Percentiles rank a stretch among this genome's conserved stretches.
Conservation (phyloP, 2,113 vertebrate species). For the Ageneiosus marmoratus region DNA sequence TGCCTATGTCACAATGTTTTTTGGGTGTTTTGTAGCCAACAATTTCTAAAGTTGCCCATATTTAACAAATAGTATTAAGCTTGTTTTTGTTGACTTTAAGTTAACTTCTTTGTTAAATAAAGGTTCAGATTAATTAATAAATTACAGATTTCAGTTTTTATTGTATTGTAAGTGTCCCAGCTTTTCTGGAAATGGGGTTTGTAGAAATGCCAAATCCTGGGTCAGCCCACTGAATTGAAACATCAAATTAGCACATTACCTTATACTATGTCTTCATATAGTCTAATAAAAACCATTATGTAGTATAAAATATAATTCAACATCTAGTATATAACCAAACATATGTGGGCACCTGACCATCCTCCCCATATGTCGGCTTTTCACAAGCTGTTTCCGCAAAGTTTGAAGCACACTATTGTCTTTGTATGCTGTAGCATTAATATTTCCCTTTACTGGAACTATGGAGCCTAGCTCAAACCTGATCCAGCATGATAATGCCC, state of each 20-base stretch:
- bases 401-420: neutral
- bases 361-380: too few species aligned
- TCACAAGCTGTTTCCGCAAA: neutral
- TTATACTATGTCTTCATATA: neutral
- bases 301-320: neutral
- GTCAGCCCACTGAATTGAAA: constrained; percentile 1
- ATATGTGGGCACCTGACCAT: neutral
- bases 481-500: neutral
- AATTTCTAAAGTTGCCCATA: too few species aligned
- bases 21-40: too few species aligned
- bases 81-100: too few species aligned
- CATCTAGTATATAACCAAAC: neutral
- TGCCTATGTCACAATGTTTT: too few species aligned
- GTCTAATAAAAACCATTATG: neutral
- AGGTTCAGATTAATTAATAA: too few species aligned
- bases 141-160: too few species aligned
- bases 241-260: constrained; percentile 21
- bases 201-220: neutral
- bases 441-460: neutral
- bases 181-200: too few species aligned
- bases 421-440: neutral
- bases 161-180: too few species aligned
- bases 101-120: too few species aligned
- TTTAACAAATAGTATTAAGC: too few species aligned
- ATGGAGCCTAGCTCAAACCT: neutral